Evolutionary conservation across 1,140 invertebrate genomes (phyloP), one percentile per base, ranked within the genome.

Genomic region (Cydia pomonella): DNA sequence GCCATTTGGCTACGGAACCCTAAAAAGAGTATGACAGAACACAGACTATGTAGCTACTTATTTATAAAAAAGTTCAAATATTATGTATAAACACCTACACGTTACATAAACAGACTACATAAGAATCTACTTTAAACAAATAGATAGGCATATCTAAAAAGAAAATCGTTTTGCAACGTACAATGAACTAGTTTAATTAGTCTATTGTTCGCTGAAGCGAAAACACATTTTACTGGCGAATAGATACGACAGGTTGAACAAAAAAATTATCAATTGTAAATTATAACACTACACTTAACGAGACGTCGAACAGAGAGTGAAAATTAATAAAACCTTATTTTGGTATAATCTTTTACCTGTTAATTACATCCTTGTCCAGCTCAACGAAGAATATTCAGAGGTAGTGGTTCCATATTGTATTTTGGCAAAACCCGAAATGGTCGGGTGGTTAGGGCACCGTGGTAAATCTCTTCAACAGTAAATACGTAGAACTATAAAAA

Each of bases 111-210:
- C 41, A 53, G n/a, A 12, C 6, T 59, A 59, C 2, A 23, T n/a
- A 59, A n/a, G 21, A 59, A 59, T 59, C 53, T n/a, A 59, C 53
- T 59, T 21, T n/a, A 23, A 59, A 21, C 18, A 59, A 59, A 59
- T 59, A 59, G 53, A 21, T 59, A 59, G 21, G 53, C 53, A 59
- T 59, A 59, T 59, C 18, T 23, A 23, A 59, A 59, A 59, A 59
- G 53, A 59, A 59, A 59, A 59, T 59, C 64, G 29, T 69, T 87
- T 86, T 88, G 85, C 83, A 85, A 80, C 80, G 76, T 83, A 84
- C 75, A 87, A 86, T 83, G 85, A 85, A 86, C 83, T 79, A 87
- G 80, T 83, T 87, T 89, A 89, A 89, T 89, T 89, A 88, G 80
- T 77, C 87, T 79, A 89, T 89, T 89, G 87, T 89, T 87, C 27